Conservation (phyloP, 2,888 invertebrate species). For the Mayetiola destructor region DNA sequence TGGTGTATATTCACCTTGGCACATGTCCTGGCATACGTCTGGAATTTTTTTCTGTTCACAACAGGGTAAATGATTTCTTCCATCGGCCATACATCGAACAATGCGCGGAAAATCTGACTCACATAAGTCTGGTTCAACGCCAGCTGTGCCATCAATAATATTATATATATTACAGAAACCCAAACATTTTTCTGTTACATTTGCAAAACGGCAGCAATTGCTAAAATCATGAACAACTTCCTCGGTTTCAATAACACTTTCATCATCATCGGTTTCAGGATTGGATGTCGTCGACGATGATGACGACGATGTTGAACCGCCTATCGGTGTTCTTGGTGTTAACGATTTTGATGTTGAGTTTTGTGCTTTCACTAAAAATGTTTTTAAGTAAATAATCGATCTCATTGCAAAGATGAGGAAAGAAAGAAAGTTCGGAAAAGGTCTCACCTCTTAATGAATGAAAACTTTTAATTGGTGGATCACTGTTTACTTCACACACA, state of each 20-base stretch:
- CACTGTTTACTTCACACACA: constrained; percentile 69
- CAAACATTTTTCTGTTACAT: constrained; percentile 55
- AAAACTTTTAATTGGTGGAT: constrained; percentile 62
- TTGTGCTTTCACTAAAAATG: neutral
- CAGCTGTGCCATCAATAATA: constrained; percentile 58
- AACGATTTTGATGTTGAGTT: neutral
- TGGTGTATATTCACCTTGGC: constrained; percentile 69
- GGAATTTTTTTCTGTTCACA: constrained; percentile 69
- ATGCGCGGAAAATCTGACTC: constrained; percentile 68
- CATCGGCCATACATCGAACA: constrained; percentile 65
- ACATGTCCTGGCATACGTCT: constrained; percentile 64
- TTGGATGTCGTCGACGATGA: neutral
- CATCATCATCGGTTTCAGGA: neutral
- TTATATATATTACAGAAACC: constrained; percentile 60
- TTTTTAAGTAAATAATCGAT: neutral
- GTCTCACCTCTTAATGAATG: constrained; percentile 57
- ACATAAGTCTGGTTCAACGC: constrained; percentile 66
- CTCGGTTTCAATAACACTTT: constrained; percentile 3
- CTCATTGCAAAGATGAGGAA: neutral
- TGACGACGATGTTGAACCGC: too few relatives aligned
- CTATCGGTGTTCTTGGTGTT: neutral
- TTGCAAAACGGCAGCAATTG: constrained; percentile 55
- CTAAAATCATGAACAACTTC: constrained; percentile 54
- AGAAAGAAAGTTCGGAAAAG: too few relatives aligned
- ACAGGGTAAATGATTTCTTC: constrained; percentile 73